Evolutionary conservation across 2,797 vertebrate species (phyloP).

Genomic region (Smutsia temminckii): DNA sequence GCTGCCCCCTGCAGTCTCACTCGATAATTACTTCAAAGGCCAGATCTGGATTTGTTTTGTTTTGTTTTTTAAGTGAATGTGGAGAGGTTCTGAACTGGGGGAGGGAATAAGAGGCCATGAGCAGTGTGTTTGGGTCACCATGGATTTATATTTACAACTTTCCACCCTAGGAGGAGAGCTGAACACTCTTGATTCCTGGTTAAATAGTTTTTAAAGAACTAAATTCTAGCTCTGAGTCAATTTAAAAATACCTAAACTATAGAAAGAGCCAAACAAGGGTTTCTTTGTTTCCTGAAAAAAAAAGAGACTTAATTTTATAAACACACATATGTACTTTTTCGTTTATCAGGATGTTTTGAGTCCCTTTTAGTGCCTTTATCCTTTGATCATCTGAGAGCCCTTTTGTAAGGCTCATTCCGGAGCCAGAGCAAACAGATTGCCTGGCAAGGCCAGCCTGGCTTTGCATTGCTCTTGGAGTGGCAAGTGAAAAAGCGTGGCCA

Average conservation of each 20-base stretch:
- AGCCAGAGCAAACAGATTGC: conserved; percentile 35
- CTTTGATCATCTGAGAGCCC: conserved; percentile 19
- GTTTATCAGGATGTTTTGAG: conserved; percentile 49
- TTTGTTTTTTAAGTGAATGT: background rate
- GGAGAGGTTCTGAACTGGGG: background rate
- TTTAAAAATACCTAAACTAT: background rate
- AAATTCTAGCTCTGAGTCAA: background rate
- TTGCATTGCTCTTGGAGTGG: background rate
- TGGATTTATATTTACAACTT: background rate
- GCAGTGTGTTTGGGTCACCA: background rate
- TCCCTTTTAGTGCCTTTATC: background rate
- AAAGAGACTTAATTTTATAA: conserved; percentile 1
- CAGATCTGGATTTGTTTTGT: background rate
- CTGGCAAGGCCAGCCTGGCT: background rate
- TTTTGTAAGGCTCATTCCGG: background rate
- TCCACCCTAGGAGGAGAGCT: background rate
- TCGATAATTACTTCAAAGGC: conserved; percentile 54
- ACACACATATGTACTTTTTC: background rate
- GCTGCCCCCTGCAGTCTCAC: conserved; percentile 64
- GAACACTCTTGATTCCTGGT: background rate
- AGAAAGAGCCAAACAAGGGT: background rate
- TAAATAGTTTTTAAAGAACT: background rate
- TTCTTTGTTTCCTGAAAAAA: conserved; percentile 28
- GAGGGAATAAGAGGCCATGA: background rate
- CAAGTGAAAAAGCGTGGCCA: background rate